phyloP scores from a whole-genome alignment of 2,797 vertebrate genomes.

The Sarcophilus harrisii region DNA sequence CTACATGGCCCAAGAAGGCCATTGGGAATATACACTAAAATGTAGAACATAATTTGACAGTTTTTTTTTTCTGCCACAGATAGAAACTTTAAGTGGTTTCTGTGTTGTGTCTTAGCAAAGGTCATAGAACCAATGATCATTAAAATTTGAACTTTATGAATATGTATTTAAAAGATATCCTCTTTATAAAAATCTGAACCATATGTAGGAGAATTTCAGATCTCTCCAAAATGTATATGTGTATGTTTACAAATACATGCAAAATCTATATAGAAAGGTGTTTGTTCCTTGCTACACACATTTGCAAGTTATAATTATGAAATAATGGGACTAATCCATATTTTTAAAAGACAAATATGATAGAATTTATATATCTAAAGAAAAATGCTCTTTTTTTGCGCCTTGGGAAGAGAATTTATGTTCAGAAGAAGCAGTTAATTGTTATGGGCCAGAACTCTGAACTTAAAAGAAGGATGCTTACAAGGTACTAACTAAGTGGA shows the following conservation, averaged over 20 bases:
- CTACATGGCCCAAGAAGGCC: background rate
- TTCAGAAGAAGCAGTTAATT: background rate
- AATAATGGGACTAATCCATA: background rate
- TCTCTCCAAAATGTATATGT: background rate
- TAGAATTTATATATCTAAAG: background rate
- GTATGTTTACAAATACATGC: background rate
- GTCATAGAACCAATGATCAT: background rate
- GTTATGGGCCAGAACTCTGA: too few relatives aligned
- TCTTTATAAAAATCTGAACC: background rate
- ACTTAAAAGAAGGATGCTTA: too few relatives aligned
- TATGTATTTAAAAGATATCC: background rate
- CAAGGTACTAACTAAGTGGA: too few relatives aligned
- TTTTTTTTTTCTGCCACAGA: background rate
- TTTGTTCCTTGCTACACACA: background rate
- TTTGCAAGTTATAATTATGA: background rate
- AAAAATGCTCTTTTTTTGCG: background rate
- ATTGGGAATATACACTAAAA: slow-evolving; percentile 33
- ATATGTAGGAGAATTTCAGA: background rate
- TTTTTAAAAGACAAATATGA: background rate
- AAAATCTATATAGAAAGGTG: background rate
- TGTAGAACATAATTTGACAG: background rate
- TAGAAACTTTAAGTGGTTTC: background rate
- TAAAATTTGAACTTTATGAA: slow-evolving; percentile 30
- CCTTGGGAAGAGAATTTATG: background rate
- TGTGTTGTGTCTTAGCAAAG: slow-evolving; percentile 6